Evolutionary conservation across 2,797 vertebrate species (phyloP), one percentile per base, ranked within the genome.

Genomic region (Sebastiscus albofasciatus): DNA sequence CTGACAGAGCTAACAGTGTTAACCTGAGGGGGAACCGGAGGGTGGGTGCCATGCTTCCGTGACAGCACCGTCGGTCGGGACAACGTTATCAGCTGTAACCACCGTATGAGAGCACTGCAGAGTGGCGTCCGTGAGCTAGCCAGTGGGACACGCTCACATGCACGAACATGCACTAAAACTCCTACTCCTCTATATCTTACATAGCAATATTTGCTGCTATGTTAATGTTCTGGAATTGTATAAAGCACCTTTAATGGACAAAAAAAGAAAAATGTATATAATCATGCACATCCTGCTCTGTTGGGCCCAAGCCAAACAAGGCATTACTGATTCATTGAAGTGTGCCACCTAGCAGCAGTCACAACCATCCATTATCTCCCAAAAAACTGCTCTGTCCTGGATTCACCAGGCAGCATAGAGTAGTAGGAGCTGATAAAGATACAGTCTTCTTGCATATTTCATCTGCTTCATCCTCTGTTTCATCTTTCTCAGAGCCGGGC

Each of bases 401-500:
- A 85, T 83, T 75, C 26, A 49, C 42, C 54, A 56, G 52, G n/a
- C 49, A 54, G 11, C 60, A 33, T 29, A 36, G 20, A 82, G 64
- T n/a, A 75, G 54, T 14, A 49, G 34, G 67, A 73, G 49, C 82
- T 65, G 72, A 79, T 31, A 78, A 16, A 56, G 67, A 84, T 55
- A 61, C 56, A 80, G 52, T 33, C 39, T 49, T 86, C 80, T 85
- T 88, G 73, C 58, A 92, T 91, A 92, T 90, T 93, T 92, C 52
- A 90, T 93, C 71, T 56, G 22, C 77, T 88, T 65, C 67, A 82
- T 88, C 83, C 77, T 87, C 80, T 6, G 77, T 92, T 90, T 90
- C 74, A 90, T 91, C 87, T 83, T 77, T 93, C 89, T 92, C 82
- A 92, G 82, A 94, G 90, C 75, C 10, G 12, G 6, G 69, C 74